phyloP scores from a whole-genome alignment of 2,113 vertebrate genomes.

The Hippocampus comes region DNA sequence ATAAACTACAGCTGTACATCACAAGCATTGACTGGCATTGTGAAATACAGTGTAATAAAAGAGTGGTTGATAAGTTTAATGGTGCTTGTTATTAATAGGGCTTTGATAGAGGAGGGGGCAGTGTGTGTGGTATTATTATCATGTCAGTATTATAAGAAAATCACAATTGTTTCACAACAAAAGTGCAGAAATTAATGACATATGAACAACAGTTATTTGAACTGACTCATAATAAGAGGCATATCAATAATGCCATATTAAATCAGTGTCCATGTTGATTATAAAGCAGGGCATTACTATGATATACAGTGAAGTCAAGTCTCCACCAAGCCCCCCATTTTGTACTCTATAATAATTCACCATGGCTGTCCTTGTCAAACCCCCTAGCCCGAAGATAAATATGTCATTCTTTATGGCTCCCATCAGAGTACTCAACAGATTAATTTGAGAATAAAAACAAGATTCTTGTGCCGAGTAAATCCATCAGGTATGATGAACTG shows the following conservation, averaged over 20 bases:
- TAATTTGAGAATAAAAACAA: conserved; percentile 74
- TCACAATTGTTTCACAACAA: conserved; percentile 17
- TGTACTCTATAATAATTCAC: conserved; percentile 65
- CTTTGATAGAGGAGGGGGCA: conserved; percentile 28
- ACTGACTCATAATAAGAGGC: background rate
- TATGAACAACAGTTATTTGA: conserved; percentile 2
- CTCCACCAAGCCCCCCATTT: conserved; percentile 40
- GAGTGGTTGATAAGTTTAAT: conserved; percentile 89
- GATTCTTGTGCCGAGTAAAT: conserved; percentile 66
- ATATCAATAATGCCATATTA: conserved; percentile 8
- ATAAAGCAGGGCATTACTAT: conserved; percentile 14
- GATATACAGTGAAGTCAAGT: conserved; percentile 44
- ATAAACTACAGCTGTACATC: conserved; percentile 80
- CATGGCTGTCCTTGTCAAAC: conserved; percentile 69
- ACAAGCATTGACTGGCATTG: conserved; percentile 80
- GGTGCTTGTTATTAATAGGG: conserved; percentile 82
- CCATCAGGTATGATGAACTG: conserved; percentile 67
- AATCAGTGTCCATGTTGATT: conserved; percentile 15
- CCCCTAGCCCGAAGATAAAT: conserved; percentile 70
- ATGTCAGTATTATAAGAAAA: conserved; percentile 29
- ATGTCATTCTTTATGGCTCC: conserved; percentile 69
- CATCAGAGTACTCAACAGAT: conserved; percentile 67
- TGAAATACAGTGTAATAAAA: conserved; percentile 80
- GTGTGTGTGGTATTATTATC: conserved; percentile 36
- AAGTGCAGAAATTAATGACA: conserved; percentile 13